Base-by-base conservation (phyloP, 2,888 invertebrate species). In the Nemotelus nigrinus region DNA sequence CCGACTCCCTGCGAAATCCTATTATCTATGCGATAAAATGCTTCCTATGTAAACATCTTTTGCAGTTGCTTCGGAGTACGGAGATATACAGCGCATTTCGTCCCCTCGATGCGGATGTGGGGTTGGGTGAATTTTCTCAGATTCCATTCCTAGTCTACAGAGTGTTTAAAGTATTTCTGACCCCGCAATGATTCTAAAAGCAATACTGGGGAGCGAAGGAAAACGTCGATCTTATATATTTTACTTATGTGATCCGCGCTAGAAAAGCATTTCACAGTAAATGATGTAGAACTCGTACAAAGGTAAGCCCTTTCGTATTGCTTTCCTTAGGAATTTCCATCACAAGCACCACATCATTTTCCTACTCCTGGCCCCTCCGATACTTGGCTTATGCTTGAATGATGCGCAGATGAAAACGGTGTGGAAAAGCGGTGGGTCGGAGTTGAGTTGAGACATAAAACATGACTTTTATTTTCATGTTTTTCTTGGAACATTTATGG, bases 381-480 rank as follows among this genome's bases (percentile, higher is more conserved):
- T 60, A 60, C 48, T 60, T 63, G 63, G 48, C 60, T 60, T 60
- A 39, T 6, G 74, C 41, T 60, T 48, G 48, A 74, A 74, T 74
- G 63, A 60, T 43, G 60, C 41, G 70, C 10, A 74, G 45, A 57
- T 4, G 72, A 72, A 43, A 58, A 58, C 25, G 72, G 65, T 45
- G n/a, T 58, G 55, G 75, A 57, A 78, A 78, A 55, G 48, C 43
- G 55, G 60, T 55, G 76, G 60, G 44, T 48, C 6, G 67, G 76
- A 74, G 67, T 74, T 64, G 78, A 76, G 78, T 70, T 67, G 72
- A 55, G 63, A 64, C 57, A 71, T 70, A 67, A 79, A 79, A 79
- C 78, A 77, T 77, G 77, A 78, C 77, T 79, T 79, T 79, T 79
- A 79, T 79, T 79, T 63, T 78, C 75, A 48, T 79, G 78, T 78